phyloP scores from a whole-genome alignment of 2,113 vertebrate species.

The Rallus limicola region DNA sequence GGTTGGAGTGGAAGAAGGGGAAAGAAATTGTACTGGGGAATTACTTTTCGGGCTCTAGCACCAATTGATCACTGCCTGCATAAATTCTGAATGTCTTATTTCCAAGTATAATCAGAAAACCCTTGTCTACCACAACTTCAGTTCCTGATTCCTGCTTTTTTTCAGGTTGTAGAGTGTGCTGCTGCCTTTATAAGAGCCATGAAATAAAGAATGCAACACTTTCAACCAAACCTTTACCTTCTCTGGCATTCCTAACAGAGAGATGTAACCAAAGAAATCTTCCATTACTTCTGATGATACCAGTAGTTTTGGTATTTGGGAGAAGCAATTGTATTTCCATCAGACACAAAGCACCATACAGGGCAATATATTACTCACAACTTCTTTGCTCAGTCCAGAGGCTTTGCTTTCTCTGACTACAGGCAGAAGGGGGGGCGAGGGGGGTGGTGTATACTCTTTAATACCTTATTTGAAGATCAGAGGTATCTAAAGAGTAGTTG shows the following conservation, averaged over 20 bases:
- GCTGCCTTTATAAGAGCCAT: not conserved
- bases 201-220: not conserved
- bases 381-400: not conserved
- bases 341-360: not conserved
- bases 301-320: not conserved
- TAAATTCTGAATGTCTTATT: not conserved
- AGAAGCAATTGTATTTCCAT: not conserved
- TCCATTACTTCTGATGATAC: not conserved
- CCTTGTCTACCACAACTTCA: not conserved
- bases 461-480: not conserved
- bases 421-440: too few species aligned
- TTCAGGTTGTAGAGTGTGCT: not conserved
- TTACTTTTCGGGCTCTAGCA: not conserved
- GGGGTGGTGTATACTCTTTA: not conserved
- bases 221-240: not conserved
- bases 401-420: not conserved
- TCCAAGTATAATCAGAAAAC: not conserved
- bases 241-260: not conserved
- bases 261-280: not conserved
- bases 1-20: not conserved
- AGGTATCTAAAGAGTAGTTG: not conserved
- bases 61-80: fast-evolving
- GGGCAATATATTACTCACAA: not conserved
- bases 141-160: not conserved
- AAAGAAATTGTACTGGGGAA: not conserved